These are phyloP conservation scores for Flabesymbios commensalis DNA, from an alignment of 2,888 invertebrate genomes.

Conservation along the genomic window DNA sequence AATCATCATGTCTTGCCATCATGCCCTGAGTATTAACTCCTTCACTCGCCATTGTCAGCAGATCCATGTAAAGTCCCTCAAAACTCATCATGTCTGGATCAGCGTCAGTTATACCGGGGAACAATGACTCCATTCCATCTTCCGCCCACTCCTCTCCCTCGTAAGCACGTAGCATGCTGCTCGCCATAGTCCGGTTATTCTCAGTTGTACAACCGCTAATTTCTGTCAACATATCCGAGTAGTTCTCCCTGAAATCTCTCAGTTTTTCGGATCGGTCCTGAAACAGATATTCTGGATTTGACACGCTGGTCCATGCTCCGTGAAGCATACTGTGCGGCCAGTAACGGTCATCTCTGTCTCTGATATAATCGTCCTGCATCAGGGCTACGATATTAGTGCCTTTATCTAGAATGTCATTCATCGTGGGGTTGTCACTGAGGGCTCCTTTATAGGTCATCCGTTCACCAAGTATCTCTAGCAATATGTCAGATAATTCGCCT, in stretches of 20 bases:
- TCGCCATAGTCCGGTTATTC: background rate
- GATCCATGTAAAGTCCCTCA: background rate
- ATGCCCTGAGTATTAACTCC: background rate
- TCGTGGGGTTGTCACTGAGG: constrained; percentile 6
- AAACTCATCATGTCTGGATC: constrained; percentile 5
- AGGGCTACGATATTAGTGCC: background rate
- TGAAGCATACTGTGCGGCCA: background rate
- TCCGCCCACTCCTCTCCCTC: background rate
- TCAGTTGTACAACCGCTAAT: background rate
- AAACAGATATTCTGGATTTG: constrained; percentile 1
- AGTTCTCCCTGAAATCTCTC: background rate
- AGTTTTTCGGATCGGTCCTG: background rate
- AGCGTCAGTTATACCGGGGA: background rate
- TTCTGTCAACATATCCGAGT: background rate
- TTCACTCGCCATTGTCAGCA: background rate
- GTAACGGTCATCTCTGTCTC: background rate
- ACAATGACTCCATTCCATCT: no score
- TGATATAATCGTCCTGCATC: constrained; percentile 2
- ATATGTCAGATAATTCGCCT: background rate
- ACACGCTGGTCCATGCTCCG: background rate
- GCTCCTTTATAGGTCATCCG: background rate
- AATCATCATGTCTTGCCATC: background rate
- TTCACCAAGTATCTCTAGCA: background rate
- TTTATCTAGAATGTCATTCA: background rate
- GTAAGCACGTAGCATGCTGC: background rate